These are phyloP conservation scores for Malurus leucopterus DNA, from an alignment of 2,797 vertebrate species.

Conservation along the genomic window DNA sequence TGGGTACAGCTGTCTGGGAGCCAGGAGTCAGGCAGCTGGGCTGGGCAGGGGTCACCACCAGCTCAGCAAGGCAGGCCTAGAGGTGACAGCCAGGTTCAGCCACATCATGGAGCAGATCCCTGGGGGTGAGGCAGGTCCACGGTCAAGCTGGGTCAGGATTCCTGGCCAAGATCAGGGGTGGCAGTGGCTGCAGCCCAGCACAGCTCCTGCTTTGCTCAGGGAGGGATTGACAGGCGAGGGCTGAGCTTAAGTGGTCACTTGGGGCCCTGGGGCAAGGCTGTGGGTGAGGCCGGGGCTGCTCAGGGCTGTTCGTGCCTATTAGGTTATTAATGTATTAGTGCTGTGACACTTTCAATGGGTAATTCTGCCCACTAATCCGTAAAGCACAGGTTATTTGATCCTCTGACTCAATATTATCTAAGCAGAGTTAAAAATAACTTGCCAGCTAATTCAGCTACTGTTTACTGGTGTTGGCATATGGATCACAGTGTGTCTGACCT, in stretches of 20 bases:
- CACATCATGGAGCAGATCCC: neutral
- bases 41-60: neutral
- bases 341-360: neutral
- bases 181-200: neutral
- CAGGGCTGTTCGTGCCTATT: neutral
- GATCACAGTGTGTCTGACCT: neutral
- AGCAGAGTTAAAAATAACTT: neutral
- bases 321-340: neutral
- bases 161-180: neutral
- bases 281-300: neutral
- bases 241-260: neutral
- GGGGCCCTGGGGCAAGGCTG: neutral
- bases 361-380: neutral
- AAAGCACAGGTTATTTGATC: neutral
- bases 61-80: neutral
- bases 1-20: neutral
- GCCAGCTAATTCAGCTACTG: neutral
- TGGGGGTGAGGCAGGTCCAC: neutral
- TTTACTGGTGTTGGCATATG: neutral
- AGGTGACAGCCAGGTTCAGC: neutral
- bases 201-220: neutral
- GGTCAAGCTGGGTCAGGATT: neutral
- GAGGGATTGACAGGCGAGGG: rapidly evolving
- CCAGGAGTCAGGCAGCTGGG: rapidly evolving
- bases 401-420: neutral